Base-by-base conservation (phyloP, 1,140 invertebrate species). In the Aphelinus atriplicis region DNA sequence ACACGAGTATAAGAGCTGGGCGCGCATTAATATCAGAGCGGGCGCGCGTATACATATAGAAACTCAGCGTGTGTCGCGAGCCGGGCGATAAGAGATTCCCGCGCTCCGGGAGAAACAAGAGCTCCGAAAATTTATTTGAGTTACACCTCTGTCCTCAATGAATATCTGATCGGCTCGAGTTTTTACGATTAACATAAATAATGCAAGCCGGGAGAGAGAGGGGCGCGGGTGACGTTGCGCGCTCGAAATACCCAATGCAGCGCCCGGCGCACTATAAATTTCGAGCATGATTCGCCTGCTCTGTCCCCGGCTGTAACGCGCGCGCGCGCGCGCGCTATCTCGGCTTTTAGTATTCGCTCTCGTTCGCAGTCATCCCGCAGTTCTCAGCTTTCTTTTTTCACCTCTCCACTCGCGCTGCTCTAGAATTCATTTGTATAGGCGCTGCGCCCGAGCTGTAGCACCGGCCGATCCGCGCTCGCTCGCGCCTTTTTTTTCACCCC, bases 221-320 rank as follows among this genome's bases (percentile, higher is more conserved):
- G 26, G 26, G 26, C 26, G 26, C 26, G 7, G 57, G 5, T 69
- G 67, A 69, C 7, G 65, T 56, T 10, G n/a, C 26, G 26, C 51
- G 64, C 9, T 68, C 66, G 7, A 69, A 69, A 69, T 60, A 69
- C 56, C 66, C 5, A 67, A 55, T 7, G 53, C 53, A 51, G 26
- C 26, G 26, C 26, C 26, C 26, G 43, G 56, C 61, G 68, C 67
- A 75, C 74, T 76, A 74, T 80, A 73, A 67, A 69, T 76, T 73
- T 75, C 70, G n/a, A 70, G 7, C 60, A 55, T 74, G 47, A 53
- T 56, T 60, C 50, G n/a, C 3, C 61, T 42, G 45, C 42, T 63
- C 10, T 64, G 10, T 66, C 64, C 42, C 50, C 43, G 2, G 2
- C 58, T 61, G 7, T 7, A 26, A 26, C 26, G 26, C 26, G 26